Evolutionary conservation across 2,113 vertebrate species (phyloP).

Genomic region (Cricetomys ansorgei): DNA sequence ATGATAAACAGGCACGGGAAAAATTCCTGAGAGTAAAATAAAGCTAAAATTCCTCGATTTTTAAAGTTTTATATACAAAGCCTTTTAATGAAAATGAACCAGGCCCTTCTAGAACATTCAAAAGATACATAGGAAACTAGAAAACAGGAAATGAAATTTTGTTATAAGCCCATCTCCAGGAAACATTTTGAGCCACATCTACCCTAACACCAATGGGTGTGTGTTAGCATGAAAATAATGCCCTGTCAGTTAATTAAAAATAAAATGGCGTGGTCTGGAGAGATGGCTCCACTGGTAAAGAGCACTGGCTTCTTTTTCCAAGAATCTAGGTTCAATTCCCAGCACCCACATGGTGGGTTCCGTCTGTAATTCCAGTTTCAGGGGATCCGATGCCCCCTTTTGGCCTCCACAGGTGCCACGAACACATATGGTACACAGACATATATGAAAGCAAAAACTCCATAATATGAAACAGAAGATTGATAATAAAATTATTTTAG

Average conservation of each 20-base stretch:
- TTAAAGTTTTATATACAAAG: neutral
- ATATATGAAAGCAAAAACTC: neutral
- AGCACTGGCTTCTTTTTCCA: neutral
- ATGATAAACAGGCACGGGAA: neutral
- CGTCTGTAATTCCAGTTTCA: neutral
- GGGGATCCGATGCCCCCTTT: no score
- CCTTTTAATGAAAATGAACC: neutral
- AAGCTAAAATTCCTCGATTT: neutral
- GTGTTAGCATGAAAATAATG: conserved; percentile 17
- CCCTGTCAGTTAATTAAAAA: conserved; percentile 50
- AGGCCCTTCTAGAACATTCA: neutral
- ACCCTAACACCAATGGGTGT: conserved; percentile 13
- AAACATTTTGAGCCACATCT: conserved; percentile 1
- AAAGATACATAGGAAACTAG: conserved; percentile 22
- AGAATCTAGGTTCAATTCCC: neutral
- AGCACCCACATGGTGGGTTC: neutral
- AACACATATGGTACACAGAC: neutral
- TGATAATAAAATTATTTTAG: neutral
- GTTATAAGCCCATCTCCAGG: neutral
- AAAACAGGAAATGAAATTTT: conserved; percentile 25
- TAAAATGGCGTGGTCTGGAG: neutral
- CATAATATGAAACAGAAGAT: neutral
- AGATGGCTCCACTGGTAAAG: neutral
- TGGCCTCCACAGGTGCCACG: neutral
- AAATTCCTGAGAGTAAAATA: neutral